Percentiles rank a stretch among this genome's conserved stretches.
Evolutionary conservation across 2,113 vertebrate species (phyloP).

Genomic region (Lota lota): DNA sequence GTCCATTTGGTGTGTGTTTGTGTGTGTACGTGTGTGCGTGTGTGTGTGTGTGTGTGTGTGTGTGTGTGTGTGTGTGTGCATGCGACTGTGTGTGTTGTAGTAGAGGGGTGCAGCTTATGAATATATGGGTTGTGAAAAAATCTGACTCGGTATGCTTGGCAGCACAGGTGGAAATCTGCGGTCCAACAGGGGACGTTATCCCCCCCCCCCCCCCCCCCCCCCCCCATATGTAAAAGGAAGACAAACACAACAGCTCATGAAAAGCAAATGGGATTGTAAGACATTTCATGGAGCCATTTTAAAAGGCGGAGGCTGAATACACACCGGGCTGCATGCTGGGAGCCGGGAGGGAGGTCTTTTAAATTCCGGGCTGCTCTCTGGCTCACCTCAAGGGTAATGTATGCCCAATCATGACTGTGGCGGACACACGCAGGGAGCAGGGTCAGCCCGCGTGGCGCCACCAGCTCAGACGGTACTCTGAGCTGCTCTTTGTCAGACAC

Average conservation of each 20-base stretch:
- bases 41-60: conserved; percentile 10
- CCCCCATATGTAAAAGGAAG: neutral
- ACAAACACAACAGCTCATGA: conserved; percentile 39
- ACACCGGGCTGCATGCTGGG: conserved; percentile 11
- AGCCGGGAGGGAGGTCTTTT: conserved; percentile 46
- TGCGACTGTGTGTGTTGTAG: conserved; percentile 13
- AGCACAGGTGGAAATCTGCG: neutral
- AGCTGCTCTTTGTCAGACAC: conserved; percentile 39
- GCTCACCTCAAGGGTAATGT: conserved; percentile 68
- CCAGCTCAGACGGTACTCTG: conserved; percentile 48
- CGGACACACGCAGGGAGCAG: conserved; percentile 62
- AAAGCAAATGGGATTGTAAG: conserved; percentile 58
- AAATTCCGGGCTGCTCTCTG: conserved; percentile 56
- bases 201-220: conserved; percentile 8
- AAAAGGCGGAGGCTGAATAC: conserved; percentile 3
- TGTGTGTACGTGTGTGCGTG: conserved; percentile 3
- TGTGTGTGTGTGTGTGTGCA: conserved; percentile 10
- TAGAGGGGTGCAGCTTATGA: neutral
- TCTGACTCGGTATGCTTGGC: too few species aligned
- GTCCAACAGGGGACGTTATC: conserved; percentile 47
- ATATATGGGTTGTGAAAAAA: too few species aligned
- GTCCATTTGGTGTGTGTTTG: neutral
- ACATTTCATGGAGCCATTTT: conserved; percentile 42
- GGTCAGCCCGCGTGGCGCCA: conserved; percentile 58
- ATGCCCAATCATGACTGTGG: conserved; percentile 64